Base-by-base conservation (phyloP, 2,797 vertebrate genomes). In the Chelmon rostratus region DNA sequence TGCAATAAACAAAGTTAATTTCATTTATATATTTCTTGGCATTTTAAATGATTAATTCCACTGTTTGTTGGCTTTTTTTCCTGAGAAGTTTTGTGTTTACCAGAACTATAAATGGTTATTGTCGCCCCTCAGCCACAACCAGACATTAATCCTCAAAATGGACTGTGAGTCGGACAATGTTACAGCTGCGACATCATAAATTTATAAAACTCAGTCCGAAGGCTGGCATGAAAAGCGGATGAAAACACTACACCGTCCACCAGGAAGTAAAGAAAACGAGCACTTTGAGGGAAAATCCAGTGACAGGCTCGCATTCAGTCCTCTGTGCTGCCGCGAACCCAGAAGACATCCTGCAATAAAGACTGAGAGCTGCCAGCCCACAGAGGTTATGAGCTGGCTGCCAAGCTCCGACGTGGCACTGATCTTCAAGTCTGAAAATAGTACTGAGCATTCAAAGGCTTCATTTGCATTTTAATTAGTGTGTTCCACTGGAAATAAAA, bases 401-500 rank as follows among this genome's bases (percentile, higher is more conserved):
- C 63, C 49, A 75, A 72, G 79, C 66, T 68, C 42, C 74, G 62
- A 67, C 68, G 67, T 62, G 58, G 44, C 65, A 54, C 40, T 66
- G 25, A 79, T 82, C 19, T 44, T 50, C 6, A 59, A 52, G 28
- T 65, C 81, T 84, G 50, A 73, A 79, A 89, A 80, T 78, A 84
- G 33, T 33, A 10, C 66, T 38, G 42, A 67, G 56, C 49, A 83
- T 86, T 81, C 61, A 88, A 83, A 83, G 73, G 50, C 35, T 88
- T 88, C n/a, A 86, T 93, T 83, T 87, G 74, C 86, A 91, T 93
- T 88, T 89, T 76, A 90, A 92, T 91, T 73, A 62, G 19, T 46
- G 58, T 75, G 61, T 85, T 68, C 33, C 23, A 49, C 37, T 35
- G 50, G 25, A 87, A 86, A 67, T 54, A 49, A 86, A 76, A 75